Percentiles rank a stretch among this genome's conserved stretches.
Conservation (phyloP, 2,113 vertebrate species). For the Ictalurus furcatus region DNA sequence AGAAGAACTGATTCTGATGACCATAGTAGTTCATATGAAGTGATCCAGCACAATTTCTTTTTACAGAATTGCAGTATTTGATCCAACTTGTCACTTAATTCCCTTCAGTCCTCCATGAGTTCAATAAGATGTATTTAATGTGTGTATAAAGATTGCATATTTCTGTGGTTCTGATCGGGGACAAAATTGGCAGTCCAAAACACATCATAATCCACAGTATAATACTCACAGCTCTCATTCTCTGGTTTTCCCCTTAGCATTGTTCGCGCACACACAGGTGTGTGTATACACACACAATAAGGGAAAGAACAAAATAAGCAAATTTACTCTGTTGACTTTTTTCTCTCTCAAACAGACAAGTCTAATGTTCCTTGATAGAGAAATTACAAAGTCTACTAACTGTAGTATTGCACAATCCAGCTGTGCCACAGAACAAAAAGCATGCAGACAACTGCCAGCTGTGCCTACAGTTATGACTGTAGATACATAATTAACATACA, state of each 20-base stretch:
- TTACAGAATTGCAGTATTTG: background rate
- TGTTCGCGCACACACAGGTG: conserved; percentile 1
- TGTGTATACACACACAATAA: conserved; percentile 54
- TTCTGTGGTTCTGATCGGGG: background rate
- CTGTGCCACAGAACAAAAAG: background rate
- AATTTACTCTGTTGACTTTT: conserved; percentile 67
- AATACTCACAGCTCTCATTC: background rate
- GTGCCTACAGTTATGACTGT: background rate
- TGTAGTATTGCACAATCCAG: conserved; percentile 61
- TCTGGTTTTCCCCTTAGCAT: conserved; percentile 28
- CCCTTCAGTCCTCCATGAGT: background rate
- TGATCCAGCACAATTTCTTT: background rate
- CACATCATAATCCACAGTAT: background rate
- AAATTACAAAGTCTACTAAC: conserved; percentile 66
- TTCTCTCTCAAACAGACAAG: conserved; percentile 69
- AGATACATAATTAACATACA: conserved; percentile 11
- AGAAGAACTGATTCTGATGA: background rate
- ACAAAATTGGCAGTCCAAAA: background rate
- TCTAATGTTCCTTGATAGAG: conserved; percentile 62
- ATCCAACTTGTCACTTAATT: conserved; percentile 5
- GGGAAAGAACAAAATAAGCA: conserved; percentile 61
- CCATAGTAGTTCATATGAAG: background rate
- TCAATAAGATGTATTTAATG: background rate
- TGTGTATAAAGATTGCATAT: background rate
- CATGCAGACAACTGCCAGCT: conserved; percentile 1